A percentile compares a stretch with the other conserved stretches of the same genome.
Conservation (phyloP, 2,888 invertebrate species). For the Drosophila pseudotalamancana region DNA sequence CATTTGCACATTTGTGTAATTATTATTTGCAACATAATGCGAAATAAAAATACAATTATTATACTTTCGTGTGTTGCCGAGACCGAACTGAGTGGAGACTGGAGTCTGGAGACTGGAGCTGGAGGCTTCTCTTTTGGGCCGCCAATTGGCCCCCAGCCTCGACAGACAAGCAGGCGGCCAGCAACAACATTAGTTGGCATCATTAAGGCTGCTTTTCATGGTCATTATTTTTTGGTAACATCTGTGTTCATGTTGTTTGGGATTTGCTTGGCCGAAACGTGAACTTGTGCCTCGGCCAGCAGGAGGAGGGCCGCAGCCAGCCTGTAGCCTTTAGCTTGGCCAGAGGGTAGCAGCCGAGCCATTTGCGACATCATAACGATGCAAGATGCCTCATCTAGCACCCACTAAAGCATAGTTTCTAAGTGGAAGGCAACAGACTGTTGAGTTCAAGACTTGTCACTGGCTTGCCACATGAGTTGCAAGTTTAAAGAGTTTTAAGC, state of each 20-base stretch:
- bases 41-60: slow-evolving; percentile 83
- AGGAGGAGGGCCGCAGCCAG: slow-evolving; percentile 2
- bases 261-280: slow-evolving; percentile 59
- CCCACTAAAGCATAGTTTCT: slow-evolving; percentile 74
- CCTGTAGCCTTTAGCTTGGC: not conserved
- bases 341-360: slow-evolving; percentile 7
- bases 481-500: not conserved
- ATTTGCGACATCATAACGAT: slow-evolving; percentile 58
- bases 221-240: slow-evolving; percentile 84
- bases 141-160: slow-evolving; percentile 8
- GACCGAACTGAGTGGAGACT: slow-evolving; percentile 14
- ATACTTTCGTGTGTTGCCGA: slow-evolving; percentile 54
- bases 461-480: slow-evolving; percentile 13
- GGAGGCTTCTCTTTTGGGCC: slow-evolving; percentile 9
- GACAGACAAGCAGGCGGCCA: slow-evolving; percentile 8
- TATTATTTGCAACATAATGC: slow-evolving; percentile 80
- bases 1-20: slow-evolving; percentile 81
- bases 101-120: slow-evolving; percentile 1
- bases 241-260: slow-evolving; percentile 79
- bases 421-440: slow-evolving; percentile 67
- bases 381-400: slow-evolving; percentile 72
- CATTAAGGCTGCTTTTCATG: slow-evolving; percentile 84
- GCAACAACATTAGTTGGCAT: slow-evolving; percentile 81
- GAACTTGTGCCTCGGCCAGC: slow-evolving; percentile 15
- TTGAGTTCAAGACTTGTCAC: slow-evolving; percentile 44